These are phyloP conservation scores for Euborellia annulipes DNA, from an alignment of 1,140 invertebrate species.

Conservation along the genomic window DNA sequence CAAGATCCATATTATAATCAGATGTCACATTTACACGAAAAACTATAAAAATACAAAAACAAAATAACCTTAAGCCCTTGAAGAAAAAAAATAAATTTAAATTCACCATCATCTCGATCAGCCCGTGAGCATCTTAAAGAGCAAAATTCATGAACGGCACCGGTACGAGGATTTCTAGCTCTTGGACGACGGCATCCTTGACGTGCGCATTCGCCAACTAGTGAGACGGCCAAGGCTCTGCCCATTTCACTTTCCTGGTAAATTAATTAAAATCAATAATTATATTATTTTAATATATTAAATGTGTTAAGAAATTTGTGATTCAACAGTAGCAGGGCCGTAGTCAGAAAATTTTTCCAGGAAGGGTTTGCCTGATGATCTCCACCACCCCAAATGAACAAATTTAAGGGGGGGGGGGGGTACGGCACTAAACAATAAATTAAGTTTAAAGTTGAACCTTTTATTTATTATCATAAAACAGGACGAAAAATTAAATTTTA, in stretches of 20 bases:
- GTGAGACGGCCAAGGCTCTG: conserved; percentile 19
- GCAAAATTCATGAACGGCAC: conserved; percentile 32
- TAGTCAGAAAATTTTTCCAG: too few relatives aligned
- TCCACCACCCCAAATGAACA: too few relatives aligned
- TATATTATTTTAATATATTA: too few relatives aligned
- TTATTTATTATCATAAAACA: too few relatives aligned
- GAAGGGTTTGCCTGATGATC: too few relatives aligned
- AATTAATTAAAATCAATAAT: too few relatives aligned
- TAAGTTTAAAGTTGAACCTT: too few relatives aligned
- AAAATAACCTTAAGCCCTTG: too few relatives aligned
- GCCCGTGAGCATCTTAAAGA: conserved; percentile 30
- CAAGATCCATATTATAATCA: conserved; percentile 44
- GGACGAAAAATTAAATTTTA: conserved; percentile 1
- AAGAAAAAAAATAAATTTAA: conserved; percentile 4
- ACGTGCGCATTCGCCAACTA: conserved; percentile 20
- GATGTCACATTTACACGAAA: conserved; percentile 22
- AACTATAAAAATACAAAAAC: conserved; percentile 20
- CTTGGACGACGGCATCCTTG: conserved; percentile 27
- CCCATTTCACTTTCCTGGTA: conserved; percentile 18
- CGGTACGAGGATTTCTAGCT: conserved; percentile 21
- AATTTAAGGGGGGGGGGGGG: too few relatives aligned
- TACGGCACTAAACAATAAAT: too few relatives aligned
- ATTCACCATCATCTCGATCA: conserved; percentile 17
- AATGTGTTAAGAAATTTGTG: too few relatives aligned
- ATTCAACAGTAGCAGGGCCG: too few relatives aligned